Base-by-base conservation (phyloP, 2,888 invertebrate species). In the Phyllotreta cruciferae region DNA sequence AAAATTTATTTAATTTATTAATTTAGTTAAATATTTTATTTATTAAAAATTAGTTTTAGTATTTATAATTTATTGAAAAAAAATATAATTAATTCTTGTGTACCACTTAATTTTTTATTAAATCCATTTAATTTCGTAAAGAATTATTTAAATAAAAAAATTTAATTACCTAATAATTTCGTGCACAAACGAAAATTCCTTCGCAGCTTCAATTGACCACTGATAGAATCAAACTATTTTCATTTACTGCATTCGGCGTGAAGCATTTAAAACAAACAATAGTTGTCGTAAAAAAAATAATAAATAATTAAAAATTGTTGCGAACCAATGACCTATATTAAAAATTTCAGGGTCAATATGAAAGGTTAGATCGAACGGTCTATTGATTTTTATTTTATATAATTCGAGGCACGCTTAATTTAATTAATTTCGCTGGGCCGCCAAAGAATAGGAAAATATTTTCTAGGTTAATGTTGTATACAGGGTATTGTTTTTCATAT, bases 281-380 rank as follows among this genome's bases (percentile, higher is more conserved):
- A 50, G 41, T 10, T 47, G 14, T 11, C 8, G 38, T n/a, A 42
- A 41, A 50, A 50, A 58, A 58, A 49, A 39, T 10, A 57, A 37
- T 10, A 57, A 37, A 34, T 34, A 58, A 58, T 50, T 57, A 47
- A 56, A 47, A 52, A 37, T 13, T 37, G 52, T 49, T 49, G 49
- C 49, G 36, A 49, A 52, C 52, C 52, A 44, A 13, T 60, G 60
- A 44, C 60, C 60, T 34, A 60, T 37, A 44, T 60, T 60, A 37
- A 60, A 54, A 52, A 52, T 13, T 37, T 34, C 11, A 42, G 24
- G 52, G 60, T 41, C 52, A 10, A 52, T 38, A 36, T 42, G 34
- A 13, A 44, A 60, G 60, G 60, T 60, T 44, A 37, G 37, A 60
- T 53, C 53, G 11, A 60, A 44, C 53, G 60, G 52, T 60, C 60